These are phyloP conservation scores for Ypsolopha sequella DNA, from an alignment of 2,888 invertebrate genomes.

Conservation along the genomic window DNA sequence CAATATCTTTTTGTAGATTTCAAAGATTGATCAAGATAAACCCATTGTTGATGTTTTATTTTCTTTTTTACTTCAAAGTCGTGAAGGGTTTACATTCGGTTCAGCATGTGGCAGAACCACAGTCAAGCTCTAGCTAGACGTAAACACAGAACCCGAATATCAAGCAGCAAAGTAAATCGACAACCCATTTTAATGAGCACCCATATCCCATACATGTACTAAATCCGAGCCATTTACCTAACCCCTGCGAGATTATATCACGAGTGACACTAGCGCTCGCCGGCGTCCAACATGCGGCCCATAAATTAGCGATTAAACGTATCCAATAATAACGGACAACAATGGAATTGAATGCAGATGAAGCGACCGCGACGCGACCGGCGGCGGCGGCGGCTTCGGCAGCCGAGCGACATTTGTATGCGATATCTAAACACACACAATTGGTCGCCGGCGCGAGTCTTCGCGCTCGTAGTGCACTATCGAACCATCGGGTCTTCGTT, in stretches of 20 bases:
- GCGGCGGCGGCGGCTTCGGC: constrained; percentile 30
- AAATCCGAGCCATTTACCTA: constrained; percentile 16
- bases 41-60: too few species aligned
- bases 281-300: constrained; percentile 50
- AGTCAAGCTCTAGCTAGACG: not conserved
- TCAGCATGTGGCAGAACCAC: too few species aligned
- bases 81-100: too few species aligned
- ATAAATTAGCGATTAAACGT: constrained; percentile 65
- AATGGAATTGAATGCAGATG: constrained; percentile 71
- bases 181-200: not conserved
- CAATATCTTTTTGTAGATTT: not conserved
- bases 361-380: constrained; percentile 29
- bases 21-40: not conserved
- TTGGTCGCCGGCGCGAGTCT: constrained; percentile 67
- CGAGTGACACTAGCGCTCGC: constrained; percentile 31
- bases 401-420: constrained; percentile 67
- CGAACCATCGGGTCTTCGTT: constrained; percentile 51
- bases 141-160: not conserved
- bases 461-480: constrained; percentile 70
- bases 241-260: constrained; percentile 27
- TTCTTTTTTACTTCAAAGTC: too few species aligned
- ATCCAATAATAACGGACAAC: constrained; percentile 62
- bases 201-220: not conserved
- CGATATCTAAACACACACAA: constrained; percentile 59
- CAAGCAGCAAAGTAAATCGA: not conserved